Percentiles rank a stretch among this genome's conserved stretches.
phyloP scores from a whole-genome alignment of 2,797 vertebrate species.

The Hippocampus kuda region DNA sequence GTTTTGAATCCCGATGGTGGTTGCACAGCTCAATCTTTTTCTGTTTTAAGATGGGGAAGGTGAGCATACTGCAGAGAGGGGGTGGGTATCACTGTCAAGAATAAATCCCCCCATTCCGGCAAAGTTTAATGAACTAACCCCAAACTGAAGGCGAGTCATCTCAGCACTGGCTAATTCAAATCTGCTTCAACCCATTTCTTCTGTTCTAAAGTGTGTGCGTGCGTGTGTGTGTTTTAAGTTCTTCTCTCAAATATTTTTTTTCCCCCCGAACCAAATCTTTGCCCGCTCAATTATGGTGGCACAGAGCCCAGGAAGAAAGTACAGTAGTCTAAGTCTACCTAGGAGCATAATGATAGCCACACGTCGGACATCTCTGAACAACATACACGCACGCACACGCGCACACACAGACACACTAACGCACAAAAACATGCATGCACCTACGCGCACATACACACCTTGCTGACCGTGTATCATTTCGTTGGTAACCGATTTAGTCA shows the following conservation, averaged over 20 bases:
- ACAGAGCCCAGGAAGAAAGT: conserved; percentile 31
- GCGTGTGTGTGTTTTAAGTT: conserved; percentile 21
- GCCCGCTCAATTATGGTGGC: conserved; percentile 30
- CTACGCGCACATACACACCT: neutral
- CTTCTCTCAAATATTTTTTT: conserved; percentile 17
- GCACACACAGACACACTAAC: neutral
- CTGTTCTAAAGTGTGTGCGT: conserved; percentile 24
- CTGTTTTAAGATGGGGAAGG: conserved; percentile 5
- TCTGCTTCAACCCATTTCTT: conserved; percentile 36
- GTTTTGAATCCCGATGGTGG: neutral
- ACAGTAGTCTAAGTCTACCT: conserved; percentile 35
- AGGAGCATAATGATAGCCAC: conserved; percentile 21
- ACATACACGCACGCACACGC: conserved; percentile 10
- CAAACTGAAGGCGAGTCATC: conserved; percentile 37
- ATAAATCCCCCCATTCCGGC: conserved; percentile 35
- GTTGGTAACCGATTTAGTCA: neutral
- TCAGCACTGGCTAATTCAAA: conserved; percentile 43
- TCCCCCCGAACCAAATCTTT: conserved; percentile 29
- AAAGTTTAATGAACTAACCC: conserved; percentile 18
- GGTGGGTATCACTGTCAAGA: conserved; percentile 22
- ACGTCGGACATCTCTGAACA: conserved; percentile 16
- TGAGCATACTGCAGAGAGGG: conserved; percentile 13
- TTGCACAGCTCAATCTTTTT: conserved; percentile 8
- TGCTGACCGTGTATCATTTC: neutral
- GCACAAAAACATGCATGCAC: neutral